Conservation (phyloP, 1,140 invertebrate species). For the Triops longicaudatus region DNA sequence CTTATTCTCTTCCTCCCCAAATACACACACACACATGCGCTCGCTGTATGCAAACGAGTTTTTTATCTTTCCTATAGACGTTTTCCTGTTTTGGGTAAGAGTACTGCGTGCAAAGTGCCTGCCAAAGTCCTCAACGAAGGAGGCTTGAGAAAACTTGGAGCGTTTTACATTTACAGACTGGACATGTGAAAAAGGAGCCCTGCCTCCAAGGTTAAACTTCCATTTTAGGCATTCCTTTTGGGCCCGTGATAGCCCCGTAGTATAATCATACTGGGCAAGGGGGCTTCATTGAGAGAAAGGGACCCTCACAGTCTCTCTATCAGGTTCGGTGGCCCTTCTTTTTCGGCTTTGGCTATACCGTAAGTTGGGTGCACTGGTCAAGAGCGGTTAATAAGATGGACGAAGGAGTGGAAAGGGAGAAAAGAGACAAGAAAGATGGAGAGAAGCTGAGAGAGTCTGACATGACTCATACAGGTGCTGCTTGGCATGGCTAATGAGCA, state of each 20-base stretch:
- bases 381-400: background rate
- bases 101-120: background rate
- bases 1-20: background rate
- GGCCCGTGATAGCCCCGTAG: background rate
- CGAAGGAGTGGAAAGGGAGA: background rate
- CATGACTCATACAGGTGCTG: conserved; percentile 14
- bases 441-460: conserved; percentile 6
- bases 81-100: background rate
- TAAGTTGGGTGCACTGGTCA: background rate
- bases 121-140: background rate
- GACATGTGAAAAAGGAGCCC: background rate
- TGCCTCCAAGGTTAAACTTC: background rate
- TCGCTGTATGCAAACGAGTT: background rate
- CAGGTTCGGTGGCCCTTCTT: background rate
- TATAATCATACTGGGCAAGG: background rate
- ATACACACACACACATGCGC: background rate
- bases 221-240: background rate
- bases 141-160: too few species aligned
- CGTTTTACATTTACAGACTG: too few species aligned
- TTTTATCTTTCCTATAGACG: background rate
- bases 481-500: conserved; percentile 11
- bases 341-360: too few species aligned
- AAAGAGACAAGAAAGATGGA: background rate
- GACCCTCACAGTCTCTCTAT: background rate
- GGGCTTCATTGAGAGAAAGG: background rate